These are phyloP conservation scores for Syngnathus acus DNA, from an alignment of 2,797 vertebrate genomes.

Conservation along the genomic window DNA sequence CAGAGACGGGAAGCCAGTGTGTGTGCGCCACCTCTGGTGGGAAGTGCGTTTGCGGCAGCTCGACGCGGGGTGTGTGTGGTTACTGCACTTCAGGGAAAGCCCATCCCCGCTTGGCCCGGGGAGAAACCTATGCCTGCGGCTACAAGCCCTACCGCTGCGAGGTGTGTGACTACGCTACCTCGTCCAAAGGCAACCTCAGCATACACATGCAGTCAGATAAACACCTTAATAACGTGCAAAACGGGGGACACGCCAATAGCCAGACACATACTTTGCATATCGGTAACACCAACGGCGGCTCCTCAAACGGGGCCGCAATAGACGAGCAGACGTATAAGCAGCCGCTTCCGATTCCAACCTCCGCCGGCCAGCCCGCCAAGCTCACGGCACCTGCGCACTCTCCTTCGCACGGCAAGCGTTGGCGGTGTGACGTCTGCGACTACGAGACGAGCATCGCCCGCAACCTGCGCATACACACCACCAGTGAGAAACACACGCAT, in stretches of 20 bases:
- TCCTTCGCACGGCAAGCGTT: conserved; percentile 65
- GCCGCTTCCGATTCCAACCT: conserved; percentile 35
- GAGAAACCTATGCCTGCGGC: conserved; percentile 97
- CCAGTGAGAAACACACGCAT: conserved; percentile 91
- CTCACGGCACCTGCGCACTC: conserved; percentile 49
- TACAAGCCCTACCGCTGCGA: conserved; percentile 99
- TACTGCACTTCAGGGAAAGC: conserved; percentile 94
- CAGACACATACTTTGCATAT: conserved; percentile 42
- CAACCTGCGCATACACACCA: conserved; percentile 99
- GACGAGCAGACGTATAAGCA: conserved; percentile 57
- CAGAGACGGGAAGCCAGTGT: conserved; percentile 86
- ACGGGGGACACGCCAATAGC: conserved; percentile 61
- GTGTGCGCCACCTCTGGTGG: conserved; percentile 78
- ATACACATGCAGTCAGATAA: conserved; percentile 99
- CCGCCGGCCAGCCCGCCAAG: conserved; percentile 41
- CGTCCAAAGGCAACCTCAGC: conserved; percentile 99
- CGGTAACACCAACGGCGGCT: conserved; percentile 40
- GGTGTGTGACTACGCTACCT: conserved; percentile 98
- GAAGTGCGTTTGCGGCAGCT: conserved; percentile 69
- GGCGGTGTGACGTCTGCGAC: conserved; percentile 97
- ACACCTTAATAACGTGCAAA: conserved; percentile 99
- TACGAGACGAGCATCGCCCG: conserved; percentile 98
- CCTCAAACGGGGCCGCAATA: conserved; percentile 36
- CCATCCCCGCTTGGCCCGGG: conserved; percentile 92
- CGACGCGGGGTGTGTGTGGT: conserved; percentile 80